phyloP scores from a whole-genome alignment of 2,113 vertebrate genomes.

The Rhodinocichla rosea region DNA sequence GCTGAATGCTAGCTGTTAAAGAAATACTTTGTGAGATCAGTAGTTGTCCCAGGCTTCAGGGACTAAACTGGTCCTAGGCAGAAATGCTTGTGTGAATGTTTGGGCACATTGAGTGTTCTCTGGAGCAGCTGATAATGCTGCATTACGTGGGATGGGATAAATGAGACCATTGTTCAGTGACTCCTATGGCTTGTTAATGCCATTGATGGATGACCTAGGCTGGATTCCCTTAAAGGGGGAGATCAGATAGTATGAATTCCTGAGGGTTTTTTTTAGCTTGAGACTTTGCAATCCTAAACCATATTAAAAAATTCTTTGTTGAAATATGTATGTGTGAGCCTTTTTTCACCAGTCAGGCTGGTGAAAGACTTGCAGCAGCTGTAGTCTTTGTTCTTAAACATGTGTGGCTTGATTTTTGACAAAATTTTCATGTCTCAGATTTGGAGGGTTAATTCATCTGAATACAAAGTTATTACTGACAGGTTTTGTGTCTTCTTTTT shows the following conservation, averaged over 20 bases:
- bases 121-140: not conserved
- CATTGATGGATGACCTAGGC: not conserved
- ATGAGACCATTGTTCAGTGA: not conserved
- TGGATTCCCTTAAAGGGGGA: not conserved
- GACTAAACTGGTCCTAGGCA: not conserved
- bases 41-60: not conserved
- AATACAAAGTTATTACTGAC: not conserved
- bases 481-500: not conserved
- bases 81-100: not conserved
- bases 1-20: not conserved
- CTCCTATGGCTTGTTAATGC: not conserved
- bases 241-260: not conserved
- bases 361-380: not conserved
- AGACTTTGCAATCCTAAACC: not conserved
- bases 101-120: not conserved
- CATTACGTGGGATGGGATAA: not conserved
- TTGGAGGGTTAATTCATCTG: not conserved
- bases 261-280: not conserved
- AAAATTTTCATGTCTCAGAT: not conserved
- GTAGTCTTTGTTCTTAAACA: not conserved
- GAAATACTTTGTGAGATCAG: not conserved
- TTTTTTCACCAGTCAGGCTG: not conserved
- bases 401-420: not conserved
- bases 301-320: not conserved
- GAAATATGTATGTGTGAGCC: not conserved